Evolutionary conservation across 2,888 invertebrate species (phyloP).

Genomic region (Phortica okadai): DNA sequence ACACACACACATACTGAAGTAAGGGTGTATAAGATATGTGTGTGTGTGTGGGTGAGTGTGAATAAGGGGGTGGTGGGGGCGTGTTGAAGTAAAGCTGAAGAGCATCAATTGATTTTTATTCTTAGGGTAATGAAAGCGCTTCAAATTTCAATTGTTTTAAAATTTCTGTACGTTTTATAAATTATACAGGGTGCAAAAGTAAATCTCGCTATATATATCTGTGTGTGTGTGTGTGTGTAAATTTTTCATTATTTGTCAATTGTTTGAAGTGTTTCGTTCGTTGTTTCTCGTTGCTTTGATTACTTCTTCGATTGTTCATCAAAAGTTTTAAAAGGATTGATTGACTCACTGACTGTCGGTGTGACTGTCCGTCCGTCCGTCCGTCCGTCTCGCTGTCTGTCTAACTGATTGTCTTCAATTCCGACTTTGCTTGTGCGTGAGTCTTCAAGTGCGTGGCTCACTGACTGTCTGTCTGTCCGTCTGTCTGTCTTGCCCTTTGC

Average conservation of each 20-base stretch:
- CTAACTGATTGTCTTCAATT: not conserved
- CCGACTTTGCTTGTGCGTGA: not conserved
- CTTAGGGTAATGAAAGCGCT: not conserved
- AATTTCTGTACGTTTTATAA: not conserved
- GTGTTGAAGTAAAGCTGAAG: too few species aligned
- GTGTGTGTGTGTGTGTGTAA: not conserved
- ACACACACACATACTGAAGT: too few species aligned
- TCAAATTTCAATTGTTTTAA: not conserved
- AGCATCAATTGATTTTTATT: not conserved
- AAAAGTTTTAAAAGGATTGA: not conserved
- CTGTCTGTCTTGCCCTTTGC: not conserved
- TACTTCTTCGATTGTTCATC: not conserved
- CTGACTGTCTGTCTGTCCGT: not conserved
- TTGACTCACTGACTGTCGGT: not conserved
- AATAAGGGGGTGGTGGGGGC: too few species aligned
- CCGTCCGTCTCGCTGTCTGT: not conserved
- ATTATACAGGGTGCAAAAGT: not conserved
- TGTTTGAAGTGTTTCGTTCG: not conserved
- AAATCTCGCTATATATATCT: not conserved
- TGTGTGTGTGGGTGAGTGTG: too few species aligned
- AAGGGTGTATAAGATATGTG: too few species aligned
- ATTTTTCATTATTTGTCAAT: slow-evolving; percentile 28
- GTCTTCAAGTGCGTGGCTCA: not conserved
- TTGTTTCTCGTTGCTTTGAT: not conserved
- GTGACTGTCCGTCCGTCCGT: not conserved